Base-by-base conservation (phyloP, 2,888 invertebrate species). In the Brachylomia viminalis region DNA sequence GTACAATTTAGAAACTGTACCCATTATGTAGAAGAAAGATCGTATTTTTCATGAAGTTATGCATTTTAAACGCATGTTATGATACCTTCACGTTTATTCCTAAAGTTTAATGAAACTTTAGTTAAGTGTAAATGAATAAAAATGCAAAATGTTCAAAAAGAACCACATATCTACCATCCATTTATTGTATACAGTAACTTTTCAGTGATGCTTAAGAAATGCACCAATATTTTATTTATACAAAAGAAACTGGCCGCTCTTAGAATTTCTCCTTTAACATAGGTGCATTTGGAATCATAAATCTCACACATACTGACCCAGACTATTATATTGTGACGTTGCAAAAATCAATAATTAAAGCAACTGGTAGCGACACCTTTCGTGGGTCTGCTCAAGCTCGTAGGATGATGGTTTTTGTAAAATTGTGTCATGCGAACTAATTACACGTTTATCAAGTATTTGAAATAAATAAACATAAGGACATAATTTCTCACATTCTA, bases 1-100 rank as follows among this genome's bases (percentile, higher is more conserved):
- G 58, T 49, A 54, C 71, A 61, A 76, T 59, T 62, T 61, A 67
- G 52, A 71, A 61, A 85, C 54, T 80, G 75, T 7, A 49, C 15
- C 49, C 77, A 68, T 79, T 72, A 58, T 49, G 54, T 45, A 42
- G 47, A 61, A n/a, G n/a, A 11, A 45, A 27, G 49, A 33, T 52
- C 71, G 23, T 74, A 47, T 62, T 42, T 72, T 62, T 49, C 30
- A 1, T 47, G 13, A 47, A 54, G 15, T 54, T 72, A 42, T 17
- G 30, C 20, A 52, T 73, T 42, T 58, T 56, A 42, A 54, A 38
- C 38, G 11, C 27, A 17, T 30, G 20, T 17, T 49, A 42, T n/a
- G 10, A 23, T 42, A 58, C 8, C 15, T 47, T 79, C 38, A 15
- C 52, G 45, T 20, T 38, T 59, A 45, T 79, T 20, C 8, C 6